phyloP scores from a whole-genome alignment of 2,797 vertebrate species.

The Sebastes ruberrimus region DNA sequence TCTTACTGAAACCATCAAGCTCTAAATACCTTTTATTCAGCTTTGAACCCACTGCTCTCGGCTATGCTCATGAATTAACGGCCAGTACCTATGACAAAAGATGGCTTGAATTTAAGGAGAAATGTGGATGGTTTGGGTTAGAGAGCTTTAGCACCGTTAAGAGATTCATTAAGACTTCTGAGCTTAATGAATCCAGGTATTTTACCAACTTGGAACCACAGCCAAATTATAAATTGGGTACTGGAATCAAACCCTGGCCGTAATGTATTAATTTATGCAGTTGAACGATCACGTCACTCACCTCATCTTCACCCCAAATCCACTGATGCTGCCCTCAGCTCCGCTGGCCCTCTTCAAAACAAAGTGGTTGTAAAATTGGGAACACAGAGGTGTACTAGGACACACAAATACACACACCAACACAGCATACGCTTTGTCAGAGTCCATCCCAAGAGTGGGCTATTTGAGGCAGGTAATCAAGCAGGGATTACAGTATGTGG shows the following conservation, averaged over 20 bases:
- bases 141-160: neutral
- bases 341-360: slow-evolving; percentile 5
- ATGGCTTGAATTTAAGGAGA: neutral
- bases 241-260: neutral
- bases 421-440: neutral
- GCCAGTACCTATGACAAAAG: neutral
- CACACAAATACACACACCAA: neutral
- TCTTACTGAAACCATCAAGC: neutral
- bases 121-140: neutral
- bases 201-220: neutral
- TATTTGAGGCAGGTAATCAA: slow-evolving; percentile 45
- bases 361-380: slow-evolving; percentile 12
- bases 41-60: neutral
- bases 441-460: slow-evolving; percentile 2
- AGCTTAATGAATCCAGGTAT: neutral
- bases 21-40: neutral
- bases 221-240: neutral
- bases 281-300: slow-evolving; percentile 1
- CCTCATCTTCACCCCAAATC: slow-evolving; percentile 18
- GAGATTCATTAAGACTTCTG: neutral
- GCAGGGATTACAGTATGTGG: slow-evolving; percentile 23
- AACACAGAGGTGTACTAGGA: neutral
- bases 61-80: neutral
- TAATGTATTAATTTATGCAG: slow-evolving; percentile 29
- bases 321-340: slow-evolving; percentile 7